Evolutionary conservation across 2,797 vertebrate species (phyloP).

Genomic region (Galago senegalensis): DNA sequence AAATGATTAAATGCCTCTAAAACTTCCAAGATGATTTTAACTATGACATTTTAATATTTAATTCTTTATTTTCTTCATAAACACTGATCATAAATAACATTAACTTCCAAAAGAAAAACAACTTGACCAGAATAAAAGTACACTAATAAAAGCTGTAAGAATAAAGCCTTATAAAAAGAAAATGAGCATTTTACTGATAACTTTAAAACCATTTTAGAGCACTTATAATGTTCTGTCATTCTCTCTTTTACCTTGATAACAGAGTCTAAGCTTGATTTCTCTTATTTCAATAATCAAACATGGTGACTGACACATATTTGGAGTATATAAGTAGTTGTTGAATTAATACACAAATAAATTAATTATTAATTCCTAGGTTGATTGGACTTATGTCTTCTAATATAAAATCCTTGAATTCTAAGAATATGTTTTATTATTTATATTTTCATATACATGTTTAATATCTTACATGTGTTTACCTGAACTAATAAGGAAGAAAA

Average conservation of each 20-base stretch:
- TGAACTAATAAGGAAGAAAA: background rate
- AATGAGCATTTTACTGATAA: background rate
- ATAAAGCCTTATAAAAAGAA: background rate
- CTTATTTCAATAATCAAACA: background rate
- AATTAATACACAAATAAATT: background rate
- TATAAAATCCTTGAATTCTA: background rate
- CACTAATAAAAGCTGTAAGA: background rate
- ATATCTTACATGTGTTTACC: background rate
- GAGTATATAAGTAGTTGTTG: background rate
- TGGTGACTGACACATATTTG: background rate
- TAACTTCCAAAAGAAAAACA: background rate
- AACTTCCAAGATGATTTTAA: background rate
- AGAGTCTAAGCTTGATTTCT: background rate
- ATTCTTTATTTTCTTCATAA: slow-evolving; percentile 21
- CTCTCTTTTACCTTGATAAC: background rate
- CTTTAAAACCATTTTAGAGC: background rate
- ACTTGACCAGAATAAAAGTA: background rate
- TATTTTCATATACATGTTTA: background rate
- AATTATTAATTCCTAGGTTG: background rate
- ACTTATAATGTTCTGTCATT: background rate
- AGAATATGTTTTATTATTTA: background rate
- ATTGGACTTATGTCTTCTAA: background rate
- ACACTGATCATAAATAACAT: slow-evolving; percentile 5
- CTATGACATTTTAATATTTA: background rate
- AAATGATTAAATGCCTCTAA: background rate